Percentiles rank a stretch among this genome's conserved stretches.
These are phyloP conservation scores for Apodemus agrarius DNA, from an alignment of 2,797 vertebrate genomes.

Conservation along the genomic window DNA sequence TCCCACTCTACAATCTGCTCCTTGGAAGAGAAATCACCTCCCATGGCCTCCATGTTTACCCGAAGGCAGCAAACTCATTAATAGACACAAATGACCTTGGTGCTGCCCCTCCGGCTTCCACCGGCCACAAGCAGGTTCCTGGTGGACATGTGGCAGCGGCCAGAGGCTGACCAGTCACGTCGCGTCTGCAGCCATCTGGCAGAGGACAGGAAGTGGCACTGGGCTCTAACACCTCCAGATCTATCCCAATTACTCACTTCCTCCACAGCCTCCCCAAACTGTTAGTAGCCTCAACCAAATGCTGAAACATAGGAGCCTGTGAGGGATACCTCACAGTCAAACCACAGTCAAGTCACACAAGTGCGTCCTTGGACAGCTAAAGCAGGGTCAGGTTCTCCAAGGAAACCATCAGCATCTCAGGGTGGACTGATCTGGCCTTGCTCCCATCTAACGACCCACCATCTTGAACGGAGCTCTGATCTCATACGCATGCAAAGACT, in stretches of 20 bases:
- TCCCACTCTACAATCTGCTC: not conserved
- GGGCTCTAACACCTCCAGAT: not conserved
- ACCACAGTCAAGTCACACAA: not conserved
- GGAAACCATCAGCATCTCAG: fast-evolving
- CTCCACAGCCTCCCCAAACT: not conserved
- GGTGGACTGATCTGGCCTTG: not conserved
- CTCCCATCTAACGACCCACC: fast-evolving
- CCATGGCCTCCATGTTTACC: not conserved
- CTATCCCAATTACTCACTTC: not conserved
- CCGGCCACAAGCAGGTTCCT: too few species aligned
- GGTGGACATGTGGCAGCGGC: not conserved
- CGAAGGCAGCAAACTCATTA: not conserved
- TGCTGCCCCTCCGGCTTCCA: too few species aligned
- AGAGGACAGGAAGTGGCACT: not conserved
- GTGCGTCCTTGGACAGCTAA: not conserved
- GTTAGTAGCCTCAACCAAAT: not conserved
- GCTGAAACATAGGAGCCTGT: not conserved
- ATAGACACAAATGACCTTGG: fast-evolving
- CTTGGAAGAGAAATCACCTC: not conserved
- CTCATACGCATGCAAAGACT: not conserved
- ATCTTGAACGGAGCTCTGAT: too few species aligned
- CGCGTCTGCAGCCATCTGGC: not conserved
- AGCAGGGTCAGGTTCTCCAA: not conserved
- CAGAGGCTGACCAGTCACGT: not conserved
- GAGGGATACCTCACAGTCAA: not conserved